These are phyloP conservation scores for Copidosoma aretas DNA, from an alignment of 2,888 invertebrate genomes.

Conservation along the genomic window DNA sequence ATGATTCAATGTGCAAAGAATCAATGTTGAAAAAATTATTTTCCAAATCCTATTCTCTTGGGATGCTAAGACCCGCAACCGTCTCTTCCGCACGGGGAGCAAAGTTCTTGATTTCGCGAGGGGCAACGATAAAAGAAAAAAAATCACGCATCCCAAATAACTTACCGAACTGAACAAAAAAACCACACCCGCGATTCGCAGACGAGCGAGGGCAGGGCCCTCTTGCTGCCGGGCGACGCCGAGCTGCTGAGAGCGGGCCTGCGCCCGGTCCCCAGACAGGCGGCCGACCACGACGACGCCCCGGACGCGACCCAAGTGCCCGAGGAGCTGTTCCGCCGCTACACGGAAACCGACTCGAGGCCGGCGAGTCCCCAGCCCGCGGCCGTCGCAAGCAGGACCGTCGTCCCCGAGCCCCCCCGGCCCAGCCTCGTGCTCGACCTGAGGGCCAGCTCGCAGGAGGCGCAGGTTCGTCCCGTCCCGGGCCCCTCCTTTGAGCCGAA, in stretches of 20 bases:
- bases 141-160: no score
- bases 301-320: conserved; percentile 45
- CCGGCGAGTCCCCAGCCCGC: conserved; percentile 79
- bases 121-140: no score
- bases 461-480: no score
- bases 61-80: no score
- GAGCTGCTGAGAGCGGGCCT: conserved; percentile 51
- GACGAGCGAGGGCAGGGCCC: conserved; percentile 57
- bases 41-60: no score
- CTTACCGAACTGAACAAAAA: no score
- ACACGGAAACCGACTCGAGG: conserved; percentile 84
- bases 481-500: no score
- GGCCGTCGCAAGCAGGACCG: conserved; percentile 65
- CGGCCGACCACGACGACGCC: background rate
- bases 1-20: no score
- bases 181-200: no score
- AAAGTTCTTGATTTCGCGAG: no score
- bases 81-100: no score
- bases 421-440: conserved; percentile 62
- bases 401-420: conserved; percentile 45
- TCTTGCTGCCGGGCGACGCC: conserved; percentile 56
- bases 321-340: conserved; percentile 65
- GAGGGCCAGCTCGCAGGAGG: conserved; percentile 45
- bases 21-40: no score
- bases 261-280: conserved; percentile 34